Percentiles rank a stretch among this genome's conserved stretches.
phyloP scores from a whole-genome alignment of 2,113 vertebrate species.

The Engraulis encrasicolus region DNA sequence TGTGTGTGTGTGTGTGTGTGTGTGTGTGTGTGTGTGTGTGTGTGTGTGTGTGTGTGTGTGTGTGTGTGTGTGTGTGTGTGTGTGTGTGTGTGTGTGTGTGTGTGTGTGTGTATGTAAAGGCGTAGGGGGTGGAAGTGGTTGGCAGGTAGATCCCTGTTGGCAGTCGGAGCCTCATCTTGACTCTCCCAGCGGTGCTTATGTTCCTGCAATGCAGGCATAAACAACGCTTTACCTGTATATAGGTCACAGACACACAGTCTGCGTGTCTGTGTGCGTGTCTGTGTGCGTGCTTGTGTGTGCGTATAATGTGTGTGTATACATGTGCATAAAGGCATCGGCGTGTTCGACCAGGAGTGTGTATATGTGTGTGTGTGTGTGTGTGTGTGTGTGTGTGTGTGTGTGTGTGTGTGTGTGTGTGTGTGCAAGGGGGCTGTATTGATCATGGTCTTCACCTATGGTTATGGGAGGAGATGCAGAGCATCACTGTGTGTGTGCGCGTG shows the following conservation, averaged over 20 bases:
- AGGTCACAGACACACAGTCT: constrained; percentile 27
- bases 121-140: neutral
- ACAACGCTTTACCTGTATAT: constrained; percentile 45
- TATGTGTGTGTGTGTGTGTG: too few relatives aligned
- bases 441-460: too few relatives aligned
- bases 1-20: neutral
- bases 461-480: too few relatives aligned
- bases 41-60: neutral
- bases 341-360: too few relatives aligned
- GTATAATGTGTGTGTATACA: too few relatives aligned
- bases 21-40: constrained; percentile 1
- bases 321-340: too few relatives aligned
- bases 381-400: too few relatives aligned
- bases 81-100: neutral
- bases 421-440: neutral
- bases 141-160: constrained; percentile 29
- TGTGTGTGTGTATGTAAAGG: neutral
- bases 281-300: too few relatives aligned
- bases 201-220: constrained; percentile 61
- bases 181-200: constrained; percentile 62
- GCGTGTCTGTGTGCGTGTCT: too few relatives aligned
- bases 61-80: neutral
- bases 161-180: constrained; percentile 48
- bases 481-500: too few relatives aligned
- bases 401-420: neutral